Base-by-base conservation (phyloP, 2,113 vertebrate species). In the Nothobranchius furzeri region DNA sequence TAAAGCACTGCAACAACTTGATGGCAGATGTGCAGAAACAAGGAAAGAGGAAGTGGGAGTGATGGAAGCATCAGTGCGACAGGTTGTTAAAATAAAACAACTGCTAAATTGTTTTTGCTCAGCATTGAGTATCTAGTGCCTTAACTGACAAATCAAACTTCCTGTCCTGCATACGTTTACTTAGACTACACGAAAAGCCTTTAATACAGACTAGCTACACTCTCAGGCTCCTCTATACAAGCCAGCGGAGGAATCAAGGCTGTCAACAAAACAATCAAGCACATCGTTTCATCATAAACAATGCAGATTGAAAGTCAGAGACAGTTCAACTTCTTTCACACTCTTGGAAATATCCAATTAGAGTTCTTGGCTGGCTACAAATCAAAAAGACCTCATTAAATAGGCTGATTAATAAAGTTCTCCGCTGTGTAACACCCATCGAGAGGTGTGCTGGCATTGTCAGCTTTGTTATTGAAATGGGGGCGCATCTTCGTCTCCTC, bases 301-400 rank as follows among this genome's bases (percentile, higher is more conserved):
- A 42, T 5, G 20, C 36, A 1, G 42, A 50, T 40, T 54, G 50
- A 68, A 48, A 62, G 59, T 60, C 24, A 49, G 68, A 64, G n/a
- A 42, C 51, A 66, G 60, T 58, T 76, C 37, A 64, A 76, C 24
- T 52, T 60, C 69, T 67, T 52, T 71, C n/a, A 11, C 25, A 8
- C 53, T 63, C 47, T 60, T 76, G 69, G n/a, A 72, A 82, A 71
- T 56, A 81, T 73, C 70, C 20, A 81, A 75, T 85, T 79, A 70
- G 40, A 49, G 11, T 58, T 60, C 59, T 63, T 30, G 20, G 35
- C 52, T 60, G 47, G 61, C 55, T 25, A 3, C 48, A 50, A 46
- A 25, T 51, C 37, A 56, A 30, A 58, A 37, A 57, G 37, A 47
- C 37, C n/a, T 57, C 59, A 78, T 6, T 70, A 56, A 77, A 68